phyloP scores from a whole-genome alignment of 2,888 invertebrate genomes.

The Lamellibrachia columna region DNA sequence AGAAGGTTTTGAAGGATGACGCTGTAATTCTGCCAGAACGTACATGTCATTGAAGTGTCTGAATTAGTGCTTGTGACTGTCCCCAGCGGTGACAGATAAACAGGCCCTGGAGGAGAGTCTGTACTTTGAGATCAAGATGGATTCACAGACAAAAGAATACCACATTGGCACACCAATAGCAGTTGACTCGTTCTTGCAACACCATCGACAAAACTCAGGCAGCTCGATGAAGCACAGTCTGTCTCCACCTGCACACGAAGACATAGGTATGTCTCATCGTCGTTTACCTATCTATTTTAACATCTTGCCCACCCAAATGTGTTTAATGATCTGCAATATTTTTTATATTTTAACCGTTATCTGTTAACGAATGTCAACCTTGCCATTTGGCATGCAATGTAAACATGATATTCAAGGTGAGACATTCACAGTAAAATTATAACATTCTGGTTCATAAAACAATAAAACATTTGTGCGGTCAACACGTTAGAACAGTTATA shows the following conservation, averaged over 20 bases:
- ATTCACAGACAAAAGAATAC: constrained; percentile 55
- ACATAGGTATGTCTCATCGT: constrained; percentile 21
- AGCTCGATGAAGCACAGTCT: constrained; percentile 33
- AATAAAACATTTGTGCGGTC: no score
- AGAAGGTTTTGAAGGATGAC: no score
- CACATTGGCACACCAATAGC: constrained; percentile 58
- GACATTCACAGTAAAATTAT: no score
- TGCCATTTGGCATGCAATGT: no score
- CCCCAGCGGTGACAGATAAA: neutral
- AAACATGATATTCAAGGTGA: no score
- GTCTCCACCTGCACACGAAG: constrained; percentile 32
- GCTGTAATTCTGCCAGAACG: no score
- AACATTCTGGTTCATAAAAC: no score
- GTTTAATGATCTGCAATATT: no score
- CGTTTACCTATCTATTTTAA: neutral
- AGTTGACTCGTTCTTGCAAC: neutral
- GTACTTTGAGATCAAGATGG: constrained; percentile 55
- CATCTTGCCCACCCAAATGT: neutral
- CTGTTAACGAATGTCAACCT: no score
- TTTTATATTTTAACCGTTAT: no score
- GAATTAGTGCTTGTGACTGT: neutral
- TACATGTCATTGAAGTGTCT: no score
- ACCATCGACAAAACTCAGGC: constrained; percentile 23
- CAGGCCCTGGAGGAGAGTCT: constrained; percentile 31
- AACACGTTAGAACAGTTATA: no score